Evolutionary conservation across 2,888 invertebrate species (phyloP), one percentile per base, ranked within the genome.

Genomic region (Pseudococcus longispinus): DNA sequence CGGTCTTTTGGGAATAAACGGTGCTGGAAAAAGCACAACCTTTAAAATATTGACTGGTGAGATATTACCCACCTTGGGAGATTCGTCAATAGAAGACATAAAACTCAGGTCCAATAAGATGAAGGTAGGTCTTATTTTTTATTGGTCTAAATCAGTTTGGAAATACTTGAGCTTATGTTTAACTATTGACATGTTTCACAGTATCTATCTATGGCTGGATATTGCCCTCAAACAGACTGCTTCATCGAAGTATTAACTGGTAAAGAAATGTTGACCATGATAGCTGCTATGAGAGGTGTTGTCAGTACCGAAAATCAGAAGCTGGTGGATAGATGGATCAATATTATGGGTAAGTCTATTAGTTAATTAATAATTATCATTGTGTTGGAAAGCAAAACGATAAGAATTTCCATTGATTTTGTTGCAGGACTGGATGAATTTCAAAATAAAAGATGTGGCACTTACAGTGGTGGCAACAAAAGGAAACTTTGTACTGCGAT

Each of bases 141-240:
- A 15, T 46, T 46, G 13, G 5, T 20, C 20, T 60, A 3, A 60
- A 60, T 20, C 20, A 20, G 6, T 20, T 60, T n/a, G n/a, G n/a
- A n/a, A n/a, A 37, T 37, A 0, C 9, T 37, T 37, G 37, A 1
- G 8, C 9, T 2, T 37, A 9, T 37, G 2, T 5, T 37, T 37
- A 37, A 2, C 8, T 37, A 37, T 37, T 4, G 4, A 8, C 3
- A 23, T 9, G 23, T 65, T 80, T 55, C 18, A 29, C 91, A 95
- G 94, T 96, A 95, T 90, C 92, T 95, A 85, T 92, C 93, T 85
- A 92, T 93, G 88, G 93, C 97, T 90, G 96, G 97, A 37, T 98
- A 98, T 91, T 98, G 98, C 90, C 97, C 98, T 0, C 98, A 98
- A 92, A 94, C 94, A 90, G 94, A 95, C 91, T 96, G 96, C 0